Evolutionary conservation across 2,888 invertebrate genomes (phyloP), one percentile per base, ranked within the genome.

Genomic region (Sipha maydis): DNA sequence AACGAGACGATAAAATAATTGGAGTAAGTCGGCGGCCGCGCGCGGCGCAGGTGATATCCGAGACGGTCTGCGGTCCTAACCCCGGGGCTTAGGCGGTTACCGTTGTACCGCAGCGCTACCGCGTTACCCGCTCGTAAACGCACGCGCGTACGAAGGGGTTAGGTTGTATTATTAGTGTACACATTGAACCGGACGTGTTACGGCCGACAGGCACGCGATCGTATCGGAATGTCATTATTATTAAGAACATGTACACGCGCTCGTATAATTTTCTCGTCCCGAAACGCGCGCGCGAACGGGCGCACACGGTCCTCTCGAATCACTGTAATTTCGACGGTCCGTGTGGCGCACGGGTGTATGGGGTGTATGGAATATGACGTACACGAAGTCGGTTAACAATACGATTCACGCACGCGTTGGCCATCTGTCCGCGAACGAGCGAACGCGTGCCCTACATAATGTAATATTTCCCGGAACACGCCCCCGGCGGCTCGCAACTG

Each of bases 141-240:
- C 25, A 28, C 76, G 54, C 2, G 4, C n/a, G 28, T n/a, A 48
- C 3, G n/a, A 3, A 17, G n/a, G 38, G 14, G 48, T 76, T 28
- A 14, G 19, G 25, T 48, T 48, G n/a, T 75, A 41, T 14, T 76
- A 9, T 14, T 41, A 48, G 38, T 34, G 19, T 31, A 19, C 48
- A 48, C 48, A 41, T 41, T 1, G 5, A 48, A 9, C 9, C 5
- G 9, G 5, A 9, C 17, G 11, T 69, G 34, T 34, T 61, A 84
- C 84, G 61, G 77, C 85, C 85, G 78, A 77, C 69, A 69, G 85
- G 88, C 88, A 88, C 88, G 88, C 88, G 88, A 88, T 88, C 88
- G 31, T 67, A 88, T 86, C 73, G 79, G 86, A 79, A 86, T 88
- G 88, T 88, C 88, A 88, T 88, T 84, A 71, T 61, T 17, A 54